A percentile compares a stretch with the other conserved stretches of the same genome.
Conservation (phyloP, 64 coral and sea anemone genomes). For the Dendronephthya gigantea region DNA sequence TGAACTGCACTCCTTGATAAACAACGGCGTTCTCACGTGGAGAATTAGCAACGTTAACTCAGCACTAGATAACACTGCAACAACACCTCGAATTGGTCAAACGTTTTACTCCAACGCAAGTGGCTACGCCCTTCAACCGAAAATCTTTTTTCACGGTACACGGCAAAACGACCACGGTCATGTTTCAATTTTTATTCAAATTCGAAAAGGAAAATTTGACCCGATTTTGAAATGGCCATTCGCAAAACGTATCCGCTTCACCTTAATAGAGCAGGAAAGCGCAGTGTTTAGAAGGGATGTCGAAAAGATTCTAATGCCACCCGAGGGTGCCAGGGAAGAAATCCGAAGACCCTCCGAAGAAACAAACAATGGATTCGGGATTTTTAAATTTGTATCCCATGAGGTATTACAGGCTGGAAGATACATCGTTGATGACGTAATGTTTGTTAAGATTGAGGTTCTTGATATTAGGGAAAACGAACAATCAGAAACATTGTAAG, state of each 20-base stretch:
- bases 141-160: constrained; percentile 1
- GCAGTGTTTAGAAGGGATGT: not conserved
- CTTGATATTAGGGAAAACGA: not conserved
- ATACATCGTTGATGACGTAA: not conserved
- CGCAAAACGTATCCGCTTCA: not conserved
- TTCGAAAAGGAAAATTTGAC: constrained; percentile 18
- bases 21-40: not conserved
- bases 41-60: not conserved
- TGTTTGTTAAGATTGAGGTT: constrained; percentile 22
- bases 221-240: constrained; percentile 18
- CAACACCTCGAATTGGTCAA: not conserved
- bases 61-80: not conserved
- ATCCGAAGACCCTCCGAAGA: not conserved
- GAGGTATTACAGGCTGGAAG: not conserved
- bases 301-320: not conserved
- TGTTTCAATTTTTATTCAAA: not conserved
- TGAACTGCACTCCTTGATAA: not conserved
- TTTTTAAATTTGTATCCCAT: constrained; percentile 15
- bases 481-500: constrained; percentile 1
- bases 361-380: not conserved
- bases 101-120: not conserved
- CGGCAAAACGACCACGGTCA: not conserved
- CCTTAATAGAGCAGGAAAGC: not conserved
- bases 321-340: not conserved
- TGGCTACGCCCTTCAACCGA: not conserved